These are phyloP conservation scores for Sinocyclocheilus anophthalmus DNA, from an alignment of 2,113 vertebrate genomes.

Conservation along the genomic window DNA sequence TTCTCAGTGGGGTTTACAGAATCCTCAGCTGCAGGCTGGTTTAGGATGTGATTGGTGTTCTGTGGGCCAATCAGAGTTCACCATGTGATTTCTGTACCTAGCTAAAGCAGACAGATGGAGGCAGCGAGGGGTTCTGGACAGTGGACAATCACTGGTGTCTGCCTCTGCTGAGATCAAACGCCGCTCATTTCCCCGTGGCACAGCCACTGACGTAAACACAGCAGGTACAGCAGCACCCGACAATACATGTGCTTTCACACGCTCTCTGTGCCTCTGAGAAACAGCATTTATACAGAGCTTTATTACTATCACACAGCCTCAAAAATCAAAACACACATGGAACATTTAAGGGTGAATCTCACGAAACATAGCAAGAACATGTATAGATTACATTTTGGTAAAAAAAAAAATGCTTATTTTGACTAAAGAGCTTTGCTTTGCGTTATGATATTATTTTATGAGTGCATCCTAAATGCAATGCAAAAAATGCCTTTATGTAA, in stretches of 20 bases:
- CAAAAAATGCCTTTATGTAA: too few relatives aligned
- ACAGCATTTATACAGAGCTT: neutral
- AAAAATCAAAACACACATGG: neutral
- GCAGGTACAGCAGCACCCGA: neutral
- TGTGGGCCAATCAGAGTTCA: slow-evolving; percentile 32
- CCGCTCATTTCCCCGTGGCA: neutral
- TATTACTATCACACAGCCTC: neutral
- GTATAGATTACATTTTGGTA: neutral
- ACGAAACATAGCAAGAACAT: neutral
- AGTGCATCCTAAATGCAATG: neutral
- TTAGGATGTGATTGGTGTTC: neutral
- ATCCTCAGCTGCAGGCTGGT: neutral
- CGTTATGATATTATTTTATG: too few relatives aligned
- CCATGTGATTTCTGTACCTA: neutral
- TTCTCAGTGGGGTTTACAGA: neutral
- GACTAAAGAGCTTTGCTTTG: too few relatives aligned
- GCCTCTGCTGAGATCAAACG: slow-evolving; percentile 33
- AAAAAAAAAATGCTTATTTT: too few relatives aligned
- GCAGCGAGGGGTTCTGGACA: slow-evolving; percentile 47
- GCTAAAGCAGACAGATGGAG: slow-evolving; percentile 47
- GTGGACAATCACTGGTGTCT: slow-evolving; percentile 13
- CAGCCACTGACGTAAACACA: neutral
- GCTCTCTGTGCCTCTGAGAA: neutral
- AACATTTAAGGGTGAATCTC: neutral
- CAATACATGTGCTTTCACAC: neutral